These are phyloP conservation scores for Pristionchus entomophagus DNA, from an alignment of 2,888 invertebrate genomes.

Conservation along the genomic window DNA sequence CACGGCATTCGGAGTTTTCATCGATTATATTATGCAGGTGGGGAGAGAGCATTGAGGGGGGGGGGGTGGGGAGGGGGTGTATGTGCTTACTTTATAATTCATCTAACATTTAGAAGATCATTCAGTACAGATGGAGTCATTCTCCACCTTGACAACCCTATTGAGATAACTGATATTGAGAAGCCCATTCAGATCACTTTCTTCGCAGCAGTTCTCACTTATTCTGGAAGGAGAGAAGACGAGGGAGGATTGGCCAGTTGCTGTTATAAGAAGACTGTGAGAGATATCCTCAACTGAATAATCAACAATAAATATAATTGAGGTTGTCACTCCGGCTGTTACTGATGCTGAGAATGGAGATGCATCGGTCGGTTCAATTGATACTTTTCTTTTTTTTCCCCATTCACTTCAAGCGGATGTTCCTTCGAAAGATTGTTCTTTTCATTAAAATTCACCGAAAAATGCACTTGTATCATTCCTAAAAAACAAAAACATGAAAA, in stretches of 20 bases:
- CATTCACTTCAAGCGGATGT: not conserved
- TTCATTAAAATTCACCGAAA: too few species aligned
- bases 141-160: not conserved
- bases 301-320: too few species aligned
- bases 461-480: too few species aligned
- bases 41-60: too few species aligned
- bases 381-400: not conserved
- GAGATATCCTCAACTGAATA: not conserved
- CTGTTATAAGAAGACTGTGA: constrained; percentile 60
- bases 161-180: too few species aligned
- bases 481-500: too few species aligned
- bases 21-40: constrained; percentile 73
- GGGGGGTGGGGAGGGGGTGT: too few species aligned
- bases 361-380: not conserved
- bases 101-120: too few species aligned
- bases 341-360: not conserved
- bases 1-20: constrained; percentile 72
- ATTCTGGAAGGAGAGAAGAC: constrained; percentile 70
- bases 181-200: constrained; percentile 68
- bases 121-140: not conserved
- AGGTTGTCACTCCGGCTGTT: not conserved
- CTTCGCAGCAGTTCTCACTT: constrained; percentile 72
- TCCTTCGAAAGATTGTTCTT: too few species aligned
- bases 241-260: constrained; percentile 70
- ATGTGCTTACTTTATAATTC: too few species aligned